Conservation (phyloP, 2,113 vertebrate species). For the Gymnogyps californianus region DNA sequence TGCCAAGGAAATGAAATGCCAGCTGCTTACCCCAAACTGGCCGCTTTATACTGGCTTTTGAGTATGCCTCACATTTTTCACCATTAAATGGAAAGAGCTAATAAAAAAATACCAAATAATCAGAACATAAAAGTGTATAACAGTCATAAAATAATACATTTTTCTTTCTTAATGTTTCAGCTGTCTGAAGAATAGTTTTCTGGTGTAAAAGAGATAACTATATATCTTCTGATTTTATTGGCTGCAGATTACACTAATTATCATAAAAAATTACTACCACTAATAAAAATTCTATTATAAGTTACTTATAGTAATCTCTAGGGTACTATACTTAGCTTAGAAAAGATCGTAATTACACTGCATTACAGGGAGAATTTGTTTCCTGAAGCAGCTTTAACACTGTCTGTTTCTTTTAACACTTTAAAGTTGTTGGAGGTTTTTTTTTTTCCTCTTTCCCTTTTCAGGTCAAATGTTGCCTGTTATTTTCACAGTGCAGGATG, state of each 20-base stretch:
- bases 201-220: conserved; percentile 74
- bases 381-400: conserved; percentile 58
- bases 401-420: conserved; percentile 67
- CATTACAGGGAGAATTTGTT: conserved; percentile 72
- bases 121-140: conserved; percentile 37
- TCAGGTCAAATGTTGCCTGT: conserved; percentile 74
- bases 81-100: conserved; percentile 54
- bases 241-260: conserved; percentile 82
- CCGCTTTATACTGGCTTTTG: not conserved
- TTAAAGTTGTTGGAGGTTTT: not conserved
- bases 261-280: conserved; percentile 81
- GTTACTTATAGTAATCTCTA: conserved; percentile 82
- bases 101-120: conserved; percentile 55
- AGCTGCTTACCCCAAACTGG: not conserved
- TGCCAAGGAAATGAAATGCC: not conserved
- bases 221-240: conserved; percentile 80
- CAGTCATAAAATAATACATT: conserved; percentile 49
- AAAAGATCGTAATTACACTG: conserved; percentile 71
- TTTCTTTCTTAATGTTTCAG: conserved; percentile 59
- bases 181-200: conserved; percentile 69
- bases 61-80: conserved; percentile 36
- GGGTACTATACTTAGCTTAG: conserved; percentile 74
- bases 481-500: conserved; percentile 89
- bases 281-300: conserved; percentile 86
- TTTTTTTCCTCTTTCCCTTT: conserved; percentile 17